phyloP scores from a whole-genome alignment of 2,113 vertebrate genomes.

The Ageneiosus marmoratus region DNA sequence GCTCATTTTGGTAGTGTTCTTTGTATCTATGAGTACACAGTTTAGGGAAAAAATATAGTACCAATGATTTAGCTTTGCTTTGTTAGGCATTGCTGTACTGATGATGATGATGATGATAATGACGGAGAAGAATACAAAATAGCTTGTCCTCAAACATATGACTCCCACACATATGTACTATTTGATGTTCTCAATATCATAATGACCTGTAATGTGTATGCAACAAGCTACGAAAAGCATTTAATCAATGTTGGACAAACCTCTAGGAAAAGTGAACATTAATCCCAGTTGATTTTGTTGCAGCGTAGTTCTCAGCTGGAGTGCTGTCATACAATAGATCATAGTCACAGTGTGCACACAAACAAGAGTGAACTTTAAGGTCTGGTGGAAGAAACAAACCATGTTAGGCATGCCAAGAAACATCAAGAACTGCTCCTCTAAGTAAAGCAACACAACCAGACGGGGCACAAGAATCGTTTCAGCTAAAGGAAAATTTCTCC shows the following conservation, averaged over 20 bases:
- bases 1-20: background rate
- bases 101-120: constrained; percentile 24
- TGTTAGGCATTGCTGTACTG: background rate
- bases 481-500: background rate
- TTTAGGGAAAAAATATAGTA: background rate
- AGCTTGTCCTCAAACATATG: constrained; percentile 31
- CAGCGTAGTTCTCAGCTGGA: background rate
- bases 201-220: background rate
- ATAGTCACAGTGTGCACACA: background rate
- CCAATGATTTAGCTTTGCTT: background rate
- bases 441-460: background rate
- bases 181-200: background rate
- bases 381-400: background rate
- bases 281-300: background rate
- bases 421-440: background rate
- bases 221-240: background rate
- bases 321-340: background rate
- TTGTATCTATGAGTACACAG: background rate
- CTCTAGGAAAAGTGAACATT: background rate
- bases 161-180: constrained; percentile 1
- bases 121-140: too few species aligned
- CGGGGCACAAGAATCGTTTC: background rate
- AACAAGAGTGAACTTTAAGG: background rate
- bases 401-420: background rate
- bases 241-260: background rate